phyloP scores from a whole-genome alignment of 2,113 vertebrate species.

The Pyrgilauda ruficollis region DNA sequence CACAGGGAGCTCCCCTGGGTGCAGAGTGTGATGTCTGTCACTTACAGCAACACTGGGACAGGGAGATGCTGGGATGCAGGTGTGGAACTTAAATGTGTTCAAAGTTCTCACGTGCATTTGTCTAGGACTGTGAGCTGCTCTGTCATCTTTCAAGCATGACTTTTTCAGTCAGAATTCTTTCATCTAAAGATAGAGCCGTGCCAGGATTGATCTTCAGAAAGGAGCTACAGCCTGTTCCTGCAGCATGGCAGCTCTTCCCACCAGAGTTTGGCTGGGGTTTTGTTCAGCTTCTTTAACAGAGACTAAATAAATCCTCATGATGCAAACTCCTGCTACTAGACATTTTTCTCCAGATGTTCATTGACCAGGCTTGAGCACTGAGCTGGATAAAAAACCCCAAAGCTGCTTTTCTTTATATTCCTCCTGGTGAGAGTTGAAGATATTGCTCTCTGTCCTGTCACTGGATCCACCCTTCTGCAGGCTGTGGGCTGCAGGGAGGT shows the following conservation, averaged over 20 bases:
- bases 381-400: not conserved
- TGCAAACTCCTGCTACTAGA: not conserved
- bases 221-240: not conserved
- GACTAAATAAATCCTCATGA: not conserved
- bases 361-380: not conserved
- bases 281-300: not conserved
- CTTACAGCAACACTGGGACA: not conserved
- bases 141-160: not conserved
- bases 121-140: not conserved
- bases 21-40: not conserved
- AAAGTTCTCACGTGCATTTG: not conserved
- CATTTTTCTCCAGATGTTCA: not conserved
- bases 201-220: not conserved
- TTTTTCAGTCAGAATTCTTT: not conserved
- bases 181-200: not conserved
- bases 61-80: not conserved
- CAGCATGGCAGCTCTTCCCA: not conserved
- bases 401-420: not conserved
- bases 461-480: not conserved
- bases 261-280: not conserved
- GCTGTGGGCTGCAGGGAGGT: not conserved
- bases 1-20: not conserved
- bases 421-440: not conserved
- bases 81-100: not conserved
- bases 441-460: not conserved